Percentiles rank a stretch among this genome's conserved stretches.
Evolutionary conservation across 2,113 vertebrate species (phyloP).

Genomic region (Serilophus lunatus): DNA sequence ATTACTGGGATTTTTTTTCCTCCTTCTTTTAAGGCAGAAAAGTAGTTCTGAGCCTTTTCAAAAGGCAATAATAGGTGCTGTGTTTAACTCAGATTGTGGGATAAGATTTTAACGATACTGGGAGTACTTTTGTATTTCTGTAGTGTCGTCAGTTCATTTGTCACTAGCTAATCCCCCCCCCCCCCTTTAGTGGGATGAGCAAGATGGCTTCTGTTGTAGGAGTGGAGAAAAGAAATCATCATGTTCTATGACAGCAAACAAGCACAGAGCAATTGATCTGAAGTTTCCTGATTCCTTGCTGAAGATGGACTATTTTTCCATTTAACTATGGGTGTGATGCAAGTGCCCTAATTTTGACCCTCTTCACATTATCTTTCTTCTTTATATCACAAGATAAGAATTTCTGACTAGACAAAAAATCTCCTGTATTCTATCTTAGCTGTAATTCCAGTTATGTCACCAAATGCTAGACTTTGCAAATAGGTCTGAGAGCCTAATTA

Average conservation of each 20-base stretch:
- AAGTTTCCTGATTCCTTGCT: neutral
- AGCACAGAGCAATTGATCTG: neutral
- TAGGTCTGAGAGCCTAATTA: neutral
- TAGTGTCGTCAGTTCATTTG: neutral
- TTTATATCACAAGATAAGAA: neutral
- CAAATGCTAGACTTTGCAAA: neutral
- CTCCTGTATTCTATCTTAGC: neutral
- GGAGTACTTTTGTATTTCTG: neutral
- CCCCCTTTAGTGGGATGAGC: neutral
- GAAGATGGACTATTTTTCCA: neutral
- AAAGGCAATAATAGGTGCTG: neutral
- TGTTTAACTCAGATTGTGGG: neutral
- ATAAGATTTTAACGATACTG: neutral
- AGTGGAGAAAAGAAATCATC: neutral
- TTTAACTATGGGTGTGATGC: neutral
- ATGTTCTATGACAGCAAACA: neutral
- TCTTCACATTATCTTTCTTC: neutral
- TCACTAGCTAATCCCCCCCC: rapidly evolving
- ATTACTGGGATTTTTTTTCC: neutral
- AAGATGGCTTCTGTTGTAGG: neutral
- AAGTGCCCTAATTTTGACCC: neutral
- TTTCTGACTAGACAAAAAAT: neutral
- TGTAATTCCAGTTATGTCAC: neutral
- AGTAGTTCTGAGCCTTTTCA: neutral
- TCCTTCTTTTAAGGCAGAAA: neutral